A percentile compares a stretch with the other conserved stretches of the same genome.
phyloP scores from a whole-genome alignment of 2,113 vertebrate species.

The Castor canadensis region DNA sequence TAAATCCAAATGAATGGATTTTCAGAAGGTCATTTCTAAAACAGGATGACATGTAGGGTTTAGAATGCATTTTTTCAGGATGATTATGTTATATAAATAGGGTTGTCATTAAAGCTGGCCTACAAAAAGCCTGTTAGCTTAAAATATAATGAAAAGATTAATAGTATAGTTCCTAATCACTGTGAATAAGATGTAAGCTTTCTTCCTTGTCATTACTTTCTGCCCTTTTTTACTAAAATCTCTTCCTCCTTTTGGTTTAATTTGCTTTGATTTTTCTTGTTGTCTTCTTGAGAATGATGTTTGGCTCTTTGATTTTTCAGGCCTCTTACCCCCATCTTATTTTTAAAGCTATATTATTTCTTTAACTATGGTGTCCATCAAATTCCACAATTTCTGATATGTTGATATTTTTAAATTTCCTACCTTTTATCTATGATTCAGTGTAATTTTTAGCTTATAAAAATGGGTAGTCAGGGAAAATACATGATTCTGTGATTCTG shows the following conservation, averaged over 20 bases:
- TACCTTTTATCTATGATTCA: background rate
- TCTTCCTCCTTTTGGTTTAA: background rate
- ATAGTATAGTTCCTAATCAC: background rate
- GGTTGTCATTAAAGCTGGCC: constrained; percentile 3
- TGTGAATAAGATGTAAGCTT: background rate
- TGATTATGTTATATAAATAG: background rate
- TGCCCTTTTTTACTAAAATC: background rate
- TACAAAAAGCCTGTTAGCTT: background rate
- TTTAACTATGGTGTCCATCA: background rate
- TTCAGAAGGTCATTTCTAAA: constrained; percentile 1
- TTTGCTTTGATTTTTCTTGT: background rate
- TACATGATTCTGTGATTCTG: background rate
- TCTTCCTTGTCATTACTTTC: background rate
- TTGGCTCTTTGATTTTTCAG: background rate
- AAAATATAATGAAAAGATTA: background rate
- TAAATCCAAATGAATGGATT: background rate
- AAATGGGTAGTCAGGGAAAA: background rate
- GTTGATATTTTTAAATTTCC: background rate
- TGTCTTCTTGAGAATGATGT: constrained; percentile 19
- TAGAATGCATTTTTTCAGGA: background rate
- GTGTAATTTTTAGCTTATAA: constrained; percentile 1
- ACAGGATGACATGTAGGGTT: background rate
- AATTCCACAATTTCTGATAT: background rate
- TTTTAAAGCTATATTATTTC: background rate
- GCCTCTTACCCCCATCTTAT: background rate